phyloP scores from a whole-genome alignment of 2,113 vertebrate genomes.

The Stercorarius parasiticus region DNA sequence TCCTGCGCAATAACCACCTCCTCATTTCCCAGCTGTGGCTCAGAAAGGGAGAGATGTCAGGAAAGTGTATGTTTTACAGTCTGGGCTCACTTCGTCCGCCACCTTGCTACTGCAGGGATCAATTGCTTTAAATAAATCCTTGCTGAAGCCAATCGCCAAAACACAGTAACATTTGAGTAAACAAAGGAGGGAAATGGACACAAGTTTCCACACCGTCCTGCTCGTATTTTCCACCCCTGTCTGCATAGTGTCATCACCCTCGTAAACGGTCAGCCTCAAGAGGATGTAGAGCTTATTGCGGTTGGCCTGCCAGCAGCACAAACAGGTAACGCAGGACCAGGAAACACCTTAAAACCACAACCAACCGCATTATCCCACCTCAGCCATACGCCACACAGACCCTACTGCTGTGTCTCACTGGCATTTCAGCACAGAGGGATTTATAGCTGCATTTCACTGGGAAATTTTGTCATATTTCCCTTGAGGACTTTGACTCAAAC shows the following conservation, averaged over 20 bases:
- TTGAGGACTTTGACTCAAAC: neutral
- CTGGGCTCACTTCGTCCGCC: neutral
- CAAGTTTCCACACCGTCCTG: neutral
- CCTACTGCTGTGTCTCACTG: neutral
- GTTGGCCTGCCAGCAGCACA: neutral
- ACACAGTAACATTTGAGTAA: neutral
- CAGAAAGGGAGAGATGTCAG: neutral
- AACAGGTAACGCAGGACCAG: neutral
- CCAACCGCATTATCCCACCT: neutral
- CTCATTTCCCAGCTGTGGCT: neutral
- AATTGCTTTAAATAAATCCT: neutral
- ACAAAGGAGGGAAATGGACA: neutral
- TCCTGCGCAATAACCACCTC: neutral
- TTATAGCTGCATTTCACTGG: neutral
- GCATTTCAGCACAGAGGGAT: neutral
- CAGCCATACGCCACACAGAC: neutral
- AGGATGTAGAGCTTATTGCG: neutral
- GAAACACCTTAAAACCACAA: neutral
- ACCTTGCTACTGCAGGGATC: neutral
- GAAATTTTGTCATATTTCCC: neutral
- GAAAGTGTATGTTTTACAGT: neutral
- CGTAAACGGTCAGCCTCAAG: neutral
- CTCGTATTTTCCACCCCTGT: neutral
- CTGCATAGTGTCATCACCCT: neutral
- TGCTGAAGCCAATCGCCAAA: neutral